Evolutionary conservation across 37 sponge, comb jelly and placozoan species (phyloP), one percentile per base, ranked within the genome.

Genomic region (Beroe forskalii): DNA sequence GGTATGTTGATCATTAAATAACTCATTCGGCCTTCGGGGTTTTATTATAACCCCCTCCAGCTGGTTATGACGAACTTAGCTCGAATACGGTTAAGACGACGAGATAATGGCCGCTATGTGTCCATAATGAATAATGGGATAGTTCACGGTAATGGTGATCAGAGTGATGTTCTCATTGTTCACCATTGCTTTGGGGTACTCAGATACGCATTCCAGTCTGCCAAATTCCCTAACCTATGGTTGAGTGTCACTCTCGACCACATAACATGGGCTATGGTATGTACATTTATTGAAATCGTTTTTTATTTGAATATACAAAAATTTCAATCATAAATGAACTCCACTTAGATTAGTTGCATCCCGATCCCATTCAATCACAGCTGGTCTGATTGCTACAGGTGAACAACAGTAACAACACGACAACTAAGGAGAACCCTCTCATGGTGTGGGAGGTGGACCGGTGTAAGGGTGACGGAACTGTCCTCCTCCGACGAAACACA

Each of bases 381-480:
- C n/a, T n/a, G n/a, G n/a, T n/a, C n/a, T n/a, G n/a, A n/a, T n/a
- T n/a, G n/a, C n/a, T n/a, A n/a, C 66, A 69, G 72, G 72, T 69
- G 43, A 41, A 80, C 55, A 23, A 80, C 55, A 80, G 40, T 19
- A 43, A 14, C 40, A 80, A 44, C 1, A 35, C 2, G 40, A 22
- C 33, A 2, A 36, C 28, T 14, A 69, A 23, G 20, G 86, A 80
- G 86, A 80, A 80, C 31, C 86, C 86, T 17, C 4, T 37, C 14
- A 80, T 80, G 86, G 86, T 80, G 55, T 80, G 86, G 86, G 86
- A 80, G 22, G 86, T 80, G 24, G 86, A 80, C 86, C 40, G 35
- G 86, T 80, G 86, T 44, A 80, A 25, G 27, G 12, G 40, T 43
- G 86, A 80, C 86, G 86, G 86, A 20, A 40, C 38, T 19, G 35